Evolutionary conservation across 2,888 invertebrate species (phyloP), one percentile per base, ranked within the genome.

Genomic region (Sinhomidia bicolor): DNA sequence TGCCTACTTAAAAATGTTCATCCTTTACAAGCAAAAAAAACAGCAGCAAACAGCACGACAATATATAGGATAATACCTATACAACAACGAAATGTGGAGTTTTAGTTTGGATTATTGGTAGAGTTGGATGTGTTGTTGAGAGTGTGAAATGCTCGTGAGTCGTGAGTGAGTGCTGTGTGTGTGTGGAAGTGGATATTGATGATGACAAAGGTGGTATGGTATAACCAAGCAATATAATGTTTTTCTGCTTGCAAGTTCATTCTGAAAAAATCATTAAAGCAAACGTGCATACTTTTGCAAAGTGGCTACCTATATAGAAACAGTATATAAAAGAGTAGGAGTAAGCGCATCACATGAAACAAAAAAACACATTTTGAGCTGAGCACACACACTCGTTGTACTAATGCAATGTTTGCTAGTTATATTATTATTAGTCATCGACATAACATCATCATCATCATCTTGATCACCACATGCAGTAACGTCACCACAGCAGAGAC

Each of bases 401-500:
- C n/a, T n/a, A n/a, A n/a, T n/a, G n/a, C n/a, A n/a, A n/a, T n/a
- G n/a, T n/a, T n/a, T n/a, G n/a, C n/a, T n/a, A n/a, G 7, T 54
- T 14, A 23, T 10, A 23, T 60, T 0, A 9, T 26, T 60, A 17
- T 65, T 65, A 65, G 62, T 65, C 62, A 65, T 65, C 62, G 32
- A 65, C 26, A 32, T 32, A 65, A 65, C 62, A 65, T 65, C n/a
- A n/a, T n/a, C 62, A 65, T 65, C 62, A 65, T 65, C 51, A 51
- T 51, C 62, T 32, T 65, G 32, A 65, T 65, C 14, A 65, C 32
- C 62, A n/a, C 29, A 14, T 4, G 23, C 1, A 60, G 23, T 23
- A n/a, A 32, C 62, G 32, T 14, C 29, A 65, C 17, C 62, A 32
- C 14, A 10, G 14, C 14, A 65, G 32, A 65, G 62, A 32, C 62